A percentile compares a stretch with the other conserved stretches of the same genome.
These are phyloP conservation scores for Vespertilio murinus DNA, from an alignment of 2,797 vertebrate species.

Conservation along the genomic window DNA sequence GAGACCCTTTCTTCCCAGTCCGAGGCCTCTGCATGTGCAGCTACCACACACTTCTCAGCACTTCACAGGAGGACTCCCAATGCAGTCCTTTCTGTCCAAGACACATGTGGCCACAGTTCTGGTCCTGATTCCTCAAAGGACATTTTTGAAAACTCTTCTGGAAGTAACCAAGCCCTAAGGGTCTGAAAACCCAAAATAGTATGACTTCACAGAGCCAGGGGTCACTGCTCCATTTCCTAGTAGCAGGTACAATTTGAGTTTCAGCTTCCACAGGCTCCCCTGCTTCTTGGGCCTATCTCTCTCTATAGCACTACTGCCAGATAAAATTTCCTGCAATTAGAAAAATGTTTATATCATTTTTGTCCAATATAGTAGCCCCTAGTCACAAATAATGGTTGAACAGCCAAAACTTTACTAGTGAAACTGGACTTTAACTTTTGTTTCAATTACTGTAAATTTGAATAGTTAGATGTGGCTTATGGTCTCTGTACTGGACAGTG, in stretches of 20 bases:
- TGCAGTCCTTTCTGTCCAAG: not conserved
- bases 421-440: not conserved
- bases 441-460: not conserved
- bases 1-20: not conserved
- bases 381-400: not conserved
- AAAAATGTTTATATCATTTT: not conserved
- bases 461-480: not conserved
- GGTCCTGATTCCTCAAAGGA: not conserved
- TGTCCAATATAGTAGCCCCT: not conserved
- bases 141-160: not conserved
- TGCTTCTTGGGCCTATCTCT: not conserved
- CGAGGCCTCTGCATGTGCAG: too few relatives aligned
- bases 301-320: not conserved
- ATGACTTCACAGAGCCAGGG: not conserved
- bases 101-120: not conserved
- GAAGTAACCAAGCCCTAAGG: not conserved
- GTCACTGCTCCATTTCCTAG: not conserved
- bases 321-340: not conserved
- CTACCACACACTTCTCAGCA: not conserved
- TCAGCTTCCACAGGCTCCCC: not conserved
- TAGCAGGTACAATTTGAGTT: not conserved
- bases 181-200: not conserved
- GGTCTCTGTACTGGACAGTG: not conserved
- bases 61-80: not conserved
- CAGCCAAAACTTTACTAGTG: not conserved